Conservation (phyloP, 2,888 invertebrate genomes). For the Troides aeacus region DNA sequence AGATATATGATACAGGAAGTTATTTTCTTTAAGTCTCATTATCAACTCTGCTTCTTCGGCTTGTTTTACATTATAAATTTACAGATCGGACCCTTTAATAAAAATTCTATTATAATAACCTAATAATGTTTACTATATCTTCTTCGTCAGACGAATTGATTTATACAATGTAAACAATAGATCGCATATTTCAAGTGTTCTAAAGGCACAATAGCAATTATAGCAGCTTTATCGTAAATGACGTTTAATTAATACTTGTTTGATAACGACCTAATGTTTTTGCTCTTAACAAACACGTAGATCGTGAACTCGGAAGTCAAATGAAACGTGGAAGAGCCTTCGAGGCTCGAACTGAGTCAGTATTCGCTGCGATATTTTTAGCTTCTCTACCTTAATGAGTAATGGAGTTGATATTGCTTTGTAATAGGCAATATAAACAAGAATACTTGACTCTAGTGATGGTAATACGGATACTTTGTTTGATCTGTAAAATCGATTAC, state of each 20-base stretch:
- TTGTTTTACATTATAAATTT: too few relatives aligned
- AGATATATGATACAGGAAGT: too few relatives aligned
- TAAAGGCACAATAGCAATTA: background rate
- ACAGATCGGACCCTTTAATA: too few relatives aligned
- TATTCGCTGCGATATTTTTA: constrained; percentile 28
- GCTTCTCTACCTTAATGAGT: constrained; percentile 22
- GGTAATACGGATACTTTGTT: background rate
- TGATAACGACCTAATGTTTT: constrained; percentile 10
- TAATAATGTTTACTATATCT: too few relatives aligned
- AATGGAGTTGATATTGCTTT: constrained; percentile 23
- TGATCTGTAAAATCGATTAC: background rate
- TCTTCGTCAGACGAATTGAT: background rate
- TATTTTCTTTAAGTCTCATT: too few relatives aligned
- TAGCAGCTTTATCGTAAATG: background rate
- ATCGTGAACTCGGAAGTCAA: constrained; percentile 37
- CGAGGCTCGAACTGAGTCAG: constrained; percentile 33
- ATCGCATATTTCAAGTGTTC: background rate
- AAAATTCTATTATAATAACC: too few relatives aligned
- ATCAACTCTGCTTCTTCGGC: too few relatives aligned
- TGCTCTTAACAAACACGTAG: constrained; percentile 28
- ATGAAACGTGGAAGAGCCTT: constrained; percentile 35
- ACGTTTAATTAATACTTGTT: background rate
- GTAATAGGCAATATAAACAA: constrained; percentile 22
- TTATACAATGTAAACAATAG: background rate
- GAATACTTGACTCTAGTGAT: background rate